phyloP scores from a whole-genome alignment of 2,113 vertebrate species.

The Percopsis transmontana region DNA sequence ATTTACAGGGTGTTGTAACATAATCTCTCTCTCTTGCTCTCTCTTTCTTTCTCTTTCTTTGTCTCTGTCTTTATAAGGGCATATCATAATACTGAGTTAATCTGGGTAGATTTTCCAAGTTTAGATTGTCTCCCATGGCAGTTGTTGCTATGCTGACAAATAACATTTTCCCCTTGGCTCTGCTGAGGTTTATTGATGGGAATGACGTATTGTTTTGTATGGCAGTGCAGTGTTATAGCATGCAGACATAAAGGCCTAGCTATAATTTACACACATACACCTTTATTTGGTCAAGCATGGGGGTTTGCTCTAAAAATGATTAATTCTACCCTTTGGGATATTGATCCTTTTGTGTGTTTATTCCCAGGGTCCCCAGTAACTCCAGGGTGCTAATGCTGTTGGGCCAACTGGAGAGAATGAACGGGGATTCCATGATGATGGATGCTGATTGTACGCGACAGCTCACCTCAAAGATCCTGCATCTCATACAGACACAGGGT shows the following conservation, averaged over 20 bases:
- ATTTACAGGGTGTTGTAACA: conserved; percentile 1
- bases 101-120: conserved; percentile 48
- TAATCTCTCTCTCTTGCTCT: not conserved
- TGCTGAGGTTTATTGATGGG: conserved; percentile 35
- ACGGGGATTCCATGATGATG: conserved; percentile 73
- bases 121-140: conserved; percentile 51
- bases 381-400: conserved; percentile 87
- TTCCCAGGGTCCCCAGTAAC: conserved; percentile 81
- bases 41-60: conserved; percentile 9
- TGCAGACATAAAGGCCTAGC: not conserved
- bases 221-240: not conserved
- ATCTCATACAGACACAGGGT: conserved; percentile 97
- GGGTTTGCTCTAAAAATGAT: not conserved
- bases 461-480: conserved; percentile 92
- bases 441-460: conserved; percentile 85
- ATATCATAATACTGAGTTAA: conserved; percentile 44
- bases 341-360: conserved; percentile 2
- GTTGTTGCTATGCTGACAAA: conserved; percentile 51
- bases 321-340: not conserved
- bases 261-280: not conserved
- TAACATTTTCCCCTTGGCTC: conserved; percentile 52
- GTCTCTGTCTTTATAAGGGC: conserved; percentile 69
- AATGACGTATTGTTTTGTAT: not conserved
- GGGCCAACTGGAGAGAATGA: conserved; percentile 91
- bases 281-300: not conserved